Conservation (phyloP, 1,140 invertebrate species). For the Formica selysi region DNA sequence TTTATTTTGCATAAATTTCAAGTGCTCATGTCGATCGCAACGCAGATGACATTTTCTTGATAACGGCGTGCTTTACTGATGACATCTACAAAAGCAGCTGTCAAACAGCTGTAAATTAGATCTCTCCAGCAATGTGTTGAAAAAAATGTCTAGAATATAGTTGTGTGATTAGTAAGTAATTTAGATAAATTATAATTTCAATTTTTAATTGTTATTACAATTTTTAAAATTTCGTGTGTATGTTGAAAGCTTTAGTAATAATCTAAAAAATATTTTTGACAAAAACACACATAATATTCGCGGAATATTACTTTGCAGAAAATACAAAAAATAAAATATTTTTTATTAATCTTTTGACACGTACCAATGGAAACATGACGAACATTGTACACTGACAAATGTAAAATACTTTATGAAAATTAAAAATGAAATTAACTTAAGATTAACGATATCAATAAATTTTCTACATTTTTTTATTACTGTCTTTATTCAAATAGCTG, state of each 20-base stretch:
- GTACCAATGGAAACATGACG: too few species aligned
- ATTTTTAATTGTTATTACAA: neutral
- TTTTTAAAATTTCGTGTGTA: neutral
- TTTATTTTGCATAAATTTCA: constrained; percentile 69
- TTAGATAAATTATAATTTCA: neutral
- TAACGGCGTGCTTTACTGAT: constrained; percentile 21
- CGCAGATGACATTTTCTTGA: constrained; percentile 8
- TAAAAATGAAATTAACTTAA: too few species aligned
- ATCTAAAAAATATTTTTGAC: neutral
- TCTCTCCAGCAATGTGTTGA: neutral
- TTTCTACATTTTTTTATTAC: too few species aligned
- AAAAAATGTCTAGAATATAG: neutral
- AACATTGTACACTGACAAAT: too few species aligned
- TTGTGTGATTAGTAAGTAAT: neutral
- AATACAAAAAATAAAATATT: too few species aligned
- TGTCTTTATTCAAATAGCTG: neutral
- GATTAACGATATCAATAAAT: too few species aligned
- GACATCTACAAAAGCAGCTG: neutral
- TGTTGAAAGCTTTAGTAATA: neutral
- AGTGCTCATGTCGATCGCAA: constrained; percentile 16
- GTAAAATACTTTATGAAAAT: too few species aligned
- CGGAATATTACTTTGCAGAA: too few species aligned
- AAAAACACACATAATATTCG: too few species aligned
- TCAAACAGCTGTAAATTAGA: neutral
- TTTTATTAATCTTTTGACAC: too few species aligned